Evolutionary conservation across 2,113 vertebrate species (phyloP), one percentile per base, ranked within the genome.

Genomic region (Falco punctatus): DNA sequence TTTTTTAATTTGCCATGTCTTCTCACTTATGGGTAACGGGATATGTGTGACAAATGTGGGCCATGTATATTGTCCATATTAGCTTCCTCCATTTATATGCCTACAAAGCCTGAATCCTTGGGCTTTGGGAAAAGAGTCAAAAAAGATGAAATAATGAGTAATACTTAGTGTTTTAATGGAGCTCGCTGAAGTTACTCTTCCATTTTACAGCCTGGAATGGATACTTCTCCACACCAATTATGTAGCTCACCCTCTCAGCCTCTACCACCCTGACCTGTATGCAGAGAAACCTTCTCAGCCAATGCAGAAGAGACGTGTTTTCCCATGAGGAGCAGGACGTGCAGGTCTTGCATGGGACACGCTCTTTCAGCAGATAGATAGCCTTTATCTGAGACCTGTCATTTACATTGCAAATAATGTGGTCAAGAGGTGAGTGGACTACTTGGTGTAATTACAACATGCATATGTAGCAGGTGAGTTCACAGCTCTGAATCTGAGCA

Each of bases 391-490:
- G 69, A 71, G 65, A 61, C 62, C 51, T 73, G 38, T 80, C 40
- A 87, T 95, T 92, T 94, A 82, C 89, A 59, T 82, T 94, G 97
- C 59, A 86, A 85, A 86, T 88, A 6, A 70, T 85, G 85, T 85
- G 77, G 86, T 87, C 83, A 79, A 92, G 49, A 61, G 66, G 58
- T 61, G 70, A 96, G 81, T 85, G 92, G 73, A 95, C 88, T 94
- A 72, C 49, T 13, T 2, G 13, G 54, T 55, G 38, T 91, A 94
- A 94, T 95, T 77, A 91, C 49, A 70, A 58, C 38, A 77, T 59
- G 54, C n/a, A 66, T 94, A 66, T 51, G 38, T 71, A 90, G 71
- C 23, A 69, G 58, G 13, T 89, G 51, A 92, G 59, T 62, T 95
- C 71, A 66, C 81, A 91, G 62, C 64, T 88, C 54, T 2, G 4